Base-by-base conservation (phyloP, 2,797 vertebrate genomes). In the Muraenolepis orangiensis region DNA sequence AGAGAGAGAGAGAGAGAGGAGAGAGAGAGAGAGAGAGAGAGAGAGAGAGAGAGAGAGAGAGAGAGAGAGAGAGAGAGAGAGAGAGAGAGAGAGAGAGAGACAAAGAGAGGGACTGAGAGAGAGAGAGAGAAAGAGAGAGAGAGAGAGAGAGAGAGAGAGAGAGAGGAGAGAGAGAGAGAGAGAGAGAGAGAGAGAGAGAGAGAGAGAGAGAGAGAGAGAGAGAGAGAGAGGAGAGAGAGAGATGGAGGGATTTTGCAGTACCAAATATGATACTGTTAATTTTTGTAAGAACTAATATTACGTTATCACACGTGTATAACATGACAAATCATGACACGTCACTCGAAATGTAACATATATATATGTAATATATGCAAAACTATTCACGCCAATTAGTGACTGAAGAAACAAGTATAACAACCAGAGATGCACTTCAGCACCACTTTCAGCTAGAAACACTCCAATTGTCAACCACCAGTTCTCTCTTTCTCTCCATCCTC, bases 171-270 rank as follows among this genome's bases (percentile, higher is more conserved):
- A 23, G 20, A 61, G n/a, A n/a, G n/a, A n/a, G n/a, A n/a, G 12
- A 16, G n/a, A n/a, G 51, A n/a, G 51, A 13, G 51, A 57, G 51
- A 1, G 34, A 84, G 81, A 77, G 82, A 76, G 77, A 77, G 68
- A 14, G 14, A 16, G 40, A 42, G 40, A 42, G 40, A 42, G n/a
- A 64, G n/a, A 64, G 57, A 64, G 57, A 23, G 57, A 23, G 57
- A 23, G 57, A 23, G 61, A 3, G 61, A 66, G 61, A 12, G 61
- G n/a, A 11, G 36, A 84, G 81, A 78, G 82, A 76, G 78, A 76
- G 68, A 51, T 16, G 20, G 4, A 20, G 42, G 6, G 42, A 51
- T 20, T 4, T 34, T 34, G 32, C 32, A 3, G 32, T 12, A 18
- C 10, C 1, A 23, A 57, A 57, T 57, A 57, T 8, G 20, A 23